A percentile compares a stretch with the other conserved stretches of the same genome.
phyloP scores from a whole-genome alignment of 2,888 invertebrate species.

The Meiosimyza platycephala region DNA sequence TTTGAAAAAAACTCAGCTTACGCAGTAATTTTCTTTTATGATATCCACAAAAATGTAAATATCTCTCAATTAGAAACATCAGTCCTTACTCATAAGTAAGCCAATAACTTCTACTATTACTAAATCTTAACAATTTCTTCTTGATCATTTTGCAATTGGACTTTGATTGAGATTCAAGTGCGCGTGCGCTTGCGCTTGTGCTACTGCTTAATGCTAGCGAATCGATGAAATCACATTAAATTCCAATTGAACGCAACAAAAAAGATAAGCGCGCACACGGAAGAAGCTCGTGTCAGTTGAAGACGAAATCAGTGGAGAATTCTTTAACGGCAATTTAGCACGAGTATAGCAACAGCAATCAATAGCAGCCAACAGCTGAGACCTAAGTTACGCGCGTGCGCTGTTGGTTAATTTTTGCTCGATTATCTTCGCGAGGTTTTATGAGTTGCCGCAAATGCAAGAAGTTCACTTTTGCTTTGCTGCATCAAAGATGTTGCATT shows the following conservation, averaged over 20 bases:
- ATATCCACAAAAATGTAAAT: no score
- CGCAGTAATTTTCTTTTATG: no score
- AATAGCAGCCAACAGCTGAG: background rate
- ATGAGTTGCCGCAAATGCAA: no score
- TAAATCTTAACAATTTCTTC: no score
- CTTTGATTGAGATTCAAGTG: slow-evolving; percentile 29
- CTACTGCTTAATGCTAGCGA: background rate
- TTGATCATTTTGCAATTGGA: background rate
- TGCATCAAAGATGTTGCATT: background rate
- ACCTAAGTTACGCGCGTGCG: slow-evolving; percentile 3
- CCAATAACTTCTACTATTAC: no score
- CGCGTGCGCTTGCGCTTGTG: background rate
- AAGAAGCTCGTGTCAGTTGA: background rate
- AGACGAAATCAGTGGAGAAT: background rate
- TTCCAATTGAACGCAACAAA: slow-evolving; percentile 21
- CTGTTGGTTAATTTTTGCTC: background rate
- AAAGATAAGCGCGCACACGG: slow-evolving; percentile 20
- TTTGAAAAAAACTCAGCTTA: no score
- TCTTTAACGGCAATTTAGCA: slow-evolving; percentile 20
- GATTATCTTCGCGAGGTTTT: background rate
- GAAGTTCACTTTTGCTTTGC: no score
- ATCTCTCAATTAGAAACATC: no score
- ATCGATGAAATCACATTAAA: slow-evolving; percentile 24
- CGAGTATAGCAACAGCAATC: background rate
- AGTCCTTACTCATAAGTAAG: no score